Conservation (phyloP, 2,797 vertebrate genomes). For the Salmo trutta region DNA sequence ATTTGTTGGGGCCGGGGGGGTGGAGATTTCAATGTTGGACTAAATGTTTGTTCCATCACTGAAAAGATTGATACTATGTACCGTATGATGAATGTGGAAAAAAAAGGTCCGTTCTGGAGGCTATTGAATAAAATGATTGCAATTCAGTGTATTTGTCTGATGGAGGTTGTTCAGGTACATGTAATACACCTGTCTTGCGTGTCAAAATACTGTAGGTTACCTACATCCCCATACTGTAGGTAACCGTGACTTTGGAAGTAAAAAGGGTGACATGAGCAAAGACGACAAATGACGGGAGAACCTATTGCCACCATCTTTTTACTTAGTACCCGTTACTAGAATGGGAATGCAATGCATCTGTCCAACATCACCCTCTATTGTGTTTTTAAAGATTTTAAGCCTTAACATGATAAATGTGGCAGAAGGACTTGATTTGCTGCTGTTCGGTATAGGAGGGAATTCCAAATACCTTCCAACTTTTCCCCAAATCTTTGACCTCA, state of each 20-base stretch:
- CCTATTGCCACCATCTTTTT: background rate
- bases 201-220: background rate
- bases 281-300: background rate
- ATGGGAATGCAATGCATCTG: background rate
- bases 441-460: background rate
- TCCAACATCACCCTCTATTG: background rate
- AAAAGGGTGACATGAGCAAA: background rate
- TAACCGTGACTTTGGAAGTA: background rate
- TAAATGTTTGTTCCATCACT: conserved; percentile 67
- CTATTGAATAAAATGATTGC: conserved; percentile 57
- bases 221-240: too few relatives aligned
- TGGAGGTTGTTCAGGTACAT: conserved; percentile 59
- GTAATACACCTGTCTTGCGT: background rate
- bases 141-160: conserved; percentile 66
- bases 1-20: conserved; percentile 38
- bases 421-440: background rate
- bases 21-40: conserved; percentile 53
- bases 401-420: background rate
- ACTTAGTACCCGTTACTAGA: background rate
- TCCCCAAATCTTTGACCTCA: background rate
- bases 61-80: conserved; percentile 64
- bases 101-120: conserved; percentile 66
- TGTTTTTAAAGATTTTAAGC: background rate
- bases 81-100: conserved; percentile 62
- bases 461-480: background rate